Percentiles rank a stretch among this genome's conserved stretches.
phyloP scores from a whole-genome alignment of 2,113 vertebrate genomes.

The Mellivora capensis region DNA sequence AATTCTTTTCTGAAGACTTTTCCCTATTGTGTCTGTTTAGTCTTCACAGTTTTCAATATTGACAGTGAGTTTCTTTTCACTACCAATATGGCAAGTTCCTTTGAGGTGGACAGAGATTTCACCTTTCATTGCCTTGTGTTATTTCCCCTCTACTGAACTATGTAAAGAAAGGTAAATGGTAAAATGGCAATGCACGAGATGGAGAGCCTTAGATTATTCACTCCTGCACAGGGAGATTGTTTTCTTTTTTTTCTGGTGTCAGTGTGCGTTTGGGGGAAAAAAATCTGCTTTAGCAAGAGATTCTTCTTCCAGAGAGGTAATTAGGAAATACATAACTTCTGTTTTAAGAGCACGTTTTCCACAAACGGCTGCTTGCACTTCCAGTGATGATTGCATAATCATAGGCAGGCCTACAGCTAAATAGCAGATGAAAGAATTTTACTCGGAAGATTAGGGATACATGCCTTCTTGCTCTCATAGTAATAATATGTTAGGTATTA shows the following conservation, averaged over 20 bases:
- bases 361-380: neutral
- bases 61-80: conserved; percentile 62
- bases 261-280: neutral
- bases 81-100: conserved; percentile 21
- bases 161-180: conserved; percentile 35
- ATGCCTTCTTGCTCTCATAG: neutral
- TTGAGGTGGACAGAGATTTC: conserved; percentile 58
- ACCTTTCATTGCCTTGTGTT: conserved; percentile 56
- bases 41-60: conserved; percentile 26
- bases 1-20: conserved; percentile 40
- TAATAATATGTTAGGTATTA: conserved; percentile 38
- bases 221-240: neutral
- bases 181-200: conserved; percentile 1
- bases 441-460: neutral
- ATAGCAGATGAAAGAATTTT: neutral
- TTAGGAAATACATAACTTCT: conserved; percentile 28
- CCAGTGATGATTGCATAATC: conserved; percentile 29
- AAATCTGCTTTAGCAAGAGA: conserved; percentile 13
- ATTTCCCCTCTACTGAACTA: conserved; percentile 63
- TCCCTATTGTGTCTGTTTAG: conserved; percentile 49
- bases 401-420: neutral
- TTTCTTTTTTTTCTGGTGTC: neutral
- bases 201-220: conserved; percentile 35
- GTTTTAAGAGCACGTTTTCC: conserved; percentile 52
- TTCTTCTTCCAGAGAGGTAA: conserved; percentile 43